These are phyloP conservation scores for Tiliacea aurago DNA, from an alignment of 2,888 invertebrate species.

Conservation along the genomic window DNA sequence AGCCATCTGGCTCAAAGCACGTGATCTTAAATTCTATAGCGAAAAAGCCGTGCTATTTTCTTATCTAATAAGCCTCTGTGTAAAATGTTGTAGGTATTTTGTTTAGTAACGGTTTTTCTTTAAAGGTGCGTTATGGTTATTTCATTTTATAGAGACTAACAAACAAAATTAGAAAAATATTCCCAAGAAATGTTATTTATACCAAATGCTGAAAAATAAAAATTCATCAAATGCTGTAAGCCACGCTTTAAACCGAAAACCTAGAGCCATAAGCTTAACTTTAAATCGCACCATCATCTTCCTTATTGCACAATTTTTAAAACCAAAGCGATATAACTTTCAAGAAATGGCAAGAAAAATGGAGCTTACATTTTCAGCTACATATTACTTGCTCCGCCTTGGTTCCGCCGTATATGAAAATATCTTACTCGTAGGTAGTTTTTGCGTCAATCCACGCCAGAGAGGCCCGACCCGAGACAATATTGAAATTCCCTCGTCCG, in stretches of 20 bases:
- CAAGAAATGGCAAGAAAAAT: conserved; percentile 61
- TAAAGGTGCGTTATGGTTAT: too few species aligned
- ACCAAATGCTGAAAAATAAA: background rate
- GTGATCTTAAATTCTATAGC: too few species aligned
- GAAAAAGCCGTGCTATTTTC: too few species aligned
- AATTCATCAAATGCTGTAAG: background rate
- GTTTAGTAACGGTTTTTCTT: too few species aligned
- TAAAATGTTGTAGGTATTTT: too few species aligned
- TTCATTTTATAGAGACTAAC: background rate
- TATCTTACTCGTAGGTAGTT: conserved; percentile 74
- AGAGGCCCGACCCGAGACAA: conserved; percentile 48
- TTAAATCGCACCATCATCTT: conserved; percentile 26
- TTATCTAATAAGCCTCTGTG: too few species aligned
- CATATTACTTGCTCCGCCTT: conserved; percentile 63
- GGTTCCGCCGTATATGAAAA: conserved; percentile 70
- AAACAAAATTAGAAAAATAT: background rate
- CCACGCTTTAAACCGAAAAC: background rate
- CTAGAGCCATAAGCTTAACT: background rate
- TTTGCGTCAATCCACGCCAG: conserved; percentile 68
- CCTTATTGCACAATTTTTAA: conserved; percentile 45
- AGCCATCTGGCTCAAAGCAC: too few species aligned
- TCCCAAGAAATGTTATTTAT: background rate
- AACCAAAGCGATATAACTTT: conserved; percentile 49
- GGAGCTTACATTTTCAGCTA: conserved; percentile 59
- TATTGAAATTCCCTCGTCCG: conserved; percentile 68